Percentiles rank a stretch among this genome's conserved stretches.
Evolutionary conservation across 2,113 vertebrate genomes (phyloP).

Genomic region (Craseonycteris thonglongyai): DNA sequence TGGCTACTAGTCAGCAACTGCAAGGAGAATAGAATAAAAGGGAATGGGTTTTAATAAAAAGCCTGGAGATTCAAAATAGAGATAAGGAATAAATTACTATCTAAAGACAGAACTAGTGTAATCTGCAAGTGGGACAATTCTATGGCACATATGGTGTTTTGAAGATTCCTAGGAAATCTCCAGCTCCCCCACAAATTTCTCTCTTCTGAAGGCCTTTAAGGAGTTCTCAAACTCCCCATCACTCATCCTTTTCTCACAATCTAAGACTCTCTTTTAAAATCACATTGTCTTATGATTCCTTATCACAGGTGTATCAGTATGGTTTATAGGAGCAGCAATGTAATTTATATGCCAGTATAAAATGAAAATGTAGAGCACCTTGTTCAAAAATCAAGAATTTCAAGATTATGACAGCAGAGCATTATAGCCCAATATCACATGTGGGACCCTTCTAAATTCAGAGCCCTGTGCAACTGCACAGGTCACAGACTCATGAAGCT

Average conservation of each 20-base stretch:
- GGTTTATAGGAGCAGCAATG: not conserved
- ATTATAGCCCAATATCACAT: not conserved
- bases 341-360: not conserved
- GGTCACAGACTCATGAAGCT: not conserved
- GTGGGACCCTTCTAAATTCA: not conserved
- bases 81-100: slow-evolving; percentile 28
- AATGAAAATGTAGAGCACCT: not conserved
- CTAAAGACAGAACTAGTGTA: not conserved
- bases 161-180: not conserved
- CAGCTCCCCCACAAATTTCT: not conserved
- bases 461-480: not conserved
- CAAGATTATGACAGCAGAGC: not conserved
- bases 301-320: not conserved
- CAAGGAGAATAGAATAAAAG: slow-evolving; percentile 11
- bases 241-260: not conserved
- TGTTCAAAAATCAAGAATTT: not conserved
- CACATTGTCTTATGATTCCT: not conserved
- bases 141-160: not conserved
- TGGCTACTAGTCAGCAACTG: slow-evolving; percentile 18
- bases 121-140: not conserved
- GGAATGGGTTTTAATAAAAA: not conserved
- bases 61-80: not conserved
- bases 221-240: not conserved
- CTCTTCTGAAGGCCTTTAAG: not conserved
- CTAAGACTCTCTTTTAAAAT: not conserved